A percentile compares a stretch with the other conserved stretches of the same genome.
These are phyloP conservation scores for Pelochelys cantorii DNA, from an alignment of 2,797 vertebrate species.

Conservation along the genomic window DNA sequence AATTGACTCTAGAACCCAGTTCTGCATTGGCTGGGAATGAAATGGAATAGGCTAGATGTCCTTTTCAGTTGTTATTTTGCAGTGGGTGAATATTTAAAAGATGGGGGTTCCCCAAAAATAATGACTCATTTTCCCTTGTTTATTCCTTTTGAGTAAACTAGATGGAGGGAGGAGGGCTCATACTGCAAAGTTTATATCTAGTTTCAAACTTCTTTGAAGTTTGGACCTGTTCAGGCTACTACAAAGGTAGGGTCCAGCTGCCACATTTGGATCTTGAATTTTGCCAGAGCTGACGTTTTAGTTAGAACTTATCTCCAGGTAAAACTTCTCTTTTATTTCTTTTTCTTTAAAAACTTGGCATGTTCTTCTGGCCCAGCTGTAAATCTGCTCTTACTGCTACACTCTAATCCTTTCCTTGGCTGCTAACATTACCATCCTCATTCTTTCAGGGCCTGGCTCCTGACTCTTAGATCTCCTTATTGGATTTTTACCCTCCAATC, in stretches of 20 bases:
- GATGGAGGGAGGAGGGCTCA: neutral
- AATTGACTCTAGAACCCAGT: neutral
- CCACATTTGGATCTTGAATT: slow-evolving; percentile 8
- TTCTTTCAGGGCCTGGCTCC: slow-evolving; percentile 59
- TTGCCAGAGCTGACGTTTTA: slow-evolving; percentile 9
- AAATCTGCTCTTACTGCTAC: slow-evolving; percentile 15
- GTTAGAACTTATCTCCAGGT: neutral
- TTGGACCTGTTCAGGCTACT: neutral
- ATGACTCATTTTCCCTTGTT: neutral
- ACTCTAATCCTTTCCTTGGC: slow-evolving; percentile 55
- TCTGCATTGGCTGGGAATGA: neutral
- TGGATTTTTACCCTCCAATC: slow-evolving; percentile 63
- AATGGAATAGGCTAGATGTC: neutral
- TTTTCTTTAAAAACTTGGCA: neutral
- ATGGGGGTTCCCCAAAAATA: neutral
- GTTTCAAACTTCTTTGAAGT: slow-evolving; percentile 2
- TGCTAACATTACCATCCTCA: slow-evolving; percentile 54
- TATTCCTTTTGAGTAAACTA: fast-evolving
- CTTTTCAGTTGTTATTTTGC: slow-evolving; percentile 5
- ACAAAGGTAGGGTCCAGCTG: neutral
- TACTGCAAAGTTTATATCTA: neutral
- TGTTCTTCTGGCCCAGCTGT: neutral
- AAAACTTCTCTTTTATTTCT: neutral
- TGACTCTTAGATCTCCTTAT: slow-evolving; percentile 58
- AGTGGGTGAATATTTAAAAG: slow-evolving; percentile 9